Evolutionary conservation across 2,888 invertebrate species (phyloP), one percentile per base, ranked within the genome.

Genomic region (Caenorhabditis sp.): DNA sequence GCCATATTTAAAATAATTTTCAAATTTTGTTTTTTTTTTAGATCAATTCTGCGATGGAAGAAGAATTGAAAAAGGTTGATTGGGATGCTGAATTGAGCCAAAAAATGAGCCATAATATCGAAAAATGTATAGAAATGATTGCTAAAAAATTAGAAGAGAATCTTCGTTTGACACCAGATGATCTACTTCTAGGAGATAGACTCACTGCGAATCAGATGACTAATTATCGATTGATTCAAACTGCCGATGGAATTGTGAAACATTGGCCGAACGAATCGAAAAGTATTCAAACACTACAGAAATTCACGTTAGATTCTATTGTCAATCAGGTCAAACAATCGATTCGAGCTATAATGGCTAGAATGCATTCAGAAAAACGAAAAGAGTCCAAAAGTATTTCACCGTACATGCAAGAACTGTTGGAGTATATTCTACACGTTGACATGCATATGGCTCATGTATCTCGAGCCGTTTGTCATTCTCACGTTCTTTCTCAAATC

Each of bases 401-500:
- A 23, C 73, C 77, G 12, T 82, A 77, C 56, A 80, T 82, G 78
- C 75, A 76, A 61, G 82, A 82, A 36, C 56, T 82, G 5, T 67
- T 78, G 36, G 70, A 73, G 10, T 82, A 73, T 62, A 69, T 82
- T n/a, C 50, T 50, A 21, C 76, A 78, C 38, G 66, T 82, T 25
- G 69, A 77, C 14, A 66, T 78, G 59, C 82, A 82, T 66, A 70
- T 72, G 56, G 70, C 80, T 4, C 82, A 82, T 53, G 65, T 80
- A 49, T 76, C 78, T 7, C 63, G 74, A 21, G 72, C 76, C 12
- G 67, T 75, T n/a, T 73, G 73, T 36, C 69, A 76, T 60, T 70
- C 74, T 7, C 71, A 74, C 50, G 61, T 71, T 10, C 61, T 86
- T 27, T 79, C 83, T 14, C 72, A 93, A 80, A 93, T 95, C 0